Evolutionary conservation across 1,140 invertebrate genomes (phyloP).

Genomic region (Lepidurus couesii): DNA sequence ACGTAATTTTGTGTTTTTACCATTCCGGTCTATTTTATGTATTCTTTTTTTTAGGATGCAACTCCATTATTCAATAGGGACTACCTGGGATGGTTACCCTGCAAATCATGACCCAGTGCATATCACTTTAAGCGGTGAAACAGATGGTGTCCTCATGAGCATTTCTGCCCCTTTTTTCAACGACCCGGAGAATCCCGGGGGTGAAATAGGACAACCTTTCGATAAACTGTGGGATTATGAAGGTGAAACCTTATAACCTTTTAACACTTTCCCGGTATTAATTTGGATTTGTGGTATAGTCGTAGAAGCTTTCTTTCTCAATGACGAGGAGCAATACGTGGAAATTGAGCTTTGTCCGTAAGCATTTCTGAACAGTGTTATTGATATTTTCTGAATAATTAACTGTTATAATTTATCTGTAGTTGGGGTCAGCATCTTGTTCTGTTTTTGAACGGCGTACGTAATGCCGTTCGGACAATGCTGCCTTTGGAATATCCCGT

Average conservation of each 20-base stretch:
- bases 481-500: constrained; percentile 44
- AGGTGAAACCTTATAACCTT: constrained; percentile 40
- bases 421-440: constrained; percentile 47
- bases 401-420: neutral
- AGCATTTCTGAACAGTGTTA: constrained; percentile 39
- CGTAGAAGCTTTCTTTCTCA: constrained; percentile 50
- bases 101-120: constrained; percentile 38
- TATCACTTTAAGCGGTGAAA: constrained; percentile 35
- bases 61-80: constrained; percentile 36
- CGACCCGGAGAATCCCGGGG: constrained; percentile 41
- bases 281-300: constrained; percentile 41
- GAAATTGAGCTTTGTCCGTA: constrained; percentile 51
- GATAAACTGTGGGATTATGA: constrained; percentile 48
- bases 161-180: constrained; percentile 46
- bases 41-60: neutral
- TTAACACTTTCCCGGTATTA: constrained; percentile 15
- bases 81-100: constrained; percentile 40
- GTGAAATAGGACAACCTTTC: constrained; percentile 43
- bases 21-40: neutral
- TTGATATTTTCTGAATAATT: neutral
- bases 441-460: constrained; percentile 45
- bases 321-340: constrained; percentile 47
- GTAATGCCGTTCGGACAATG: constrained; percentile 42
- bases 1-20: neutral
- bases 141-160: constrained; percentile 35